Evolutionary conservation across 2,888 invertebrate species (phyloP).

Genomic region (Mechanitis mazaeus): DNA sequence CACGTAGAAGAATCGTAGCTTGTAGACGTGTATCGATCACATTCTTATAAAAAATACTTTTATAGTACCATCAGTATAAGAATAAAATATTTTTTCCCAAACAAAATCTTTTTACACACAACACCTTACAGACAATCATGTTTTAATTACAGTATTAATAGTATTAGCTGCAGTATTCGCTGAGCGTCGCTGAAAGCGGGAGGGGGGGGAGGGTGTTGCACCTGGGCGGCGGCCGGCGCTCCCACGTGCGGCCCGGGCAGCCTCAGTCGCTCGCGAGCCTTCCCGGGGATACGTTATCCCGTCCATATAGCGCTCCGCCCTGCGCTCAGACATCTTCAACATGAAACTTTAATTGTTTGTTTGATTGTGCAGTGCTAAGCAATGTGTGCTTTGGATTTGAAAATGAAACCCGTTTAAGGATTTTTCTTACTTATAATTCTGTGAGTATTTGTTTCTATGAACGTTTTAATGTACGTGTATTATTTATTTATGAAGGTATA

Average conservation of each 20-base stretch:
- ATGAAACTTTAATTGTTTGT: constrained; percentile 57
- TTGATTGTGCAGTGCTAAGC: constrained; percentile 50
- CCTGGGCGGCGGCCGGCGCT: constrained; percentile 66
- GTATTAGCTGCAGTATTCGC: constrained; percentile 3
- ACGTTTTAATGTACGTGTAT: neutral
- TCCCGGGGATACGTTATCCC: constrained; percentile 34
- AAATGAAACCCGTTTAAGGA: constrained; percentile 21
- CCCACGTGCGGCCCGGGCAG: constrained; percentile 62
- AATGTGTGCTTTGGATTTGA: constrained; percentile 22
- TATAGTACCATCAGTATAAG: neutral
- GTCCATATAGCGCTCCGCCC: constrained; percentile 19
- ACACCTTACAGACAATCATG: neutral
- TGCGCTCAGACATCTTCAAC: constrained; percentile 38
- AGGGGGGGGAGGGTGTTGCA: constrained; percentile 54
- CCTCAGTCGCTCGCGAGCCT: constrained; percentile 59
- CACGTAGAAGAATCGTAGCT: neutral
- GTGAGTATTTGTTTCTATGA: constrained; percentile 19
- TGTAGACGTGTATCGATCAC: constrained; percentile 3
- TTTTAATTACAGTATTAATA: neutral
- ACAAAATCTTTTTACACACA: neutral
- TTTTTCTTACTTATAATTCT: constrained; percentile 14
- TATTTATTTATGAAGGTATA: too few species aligned
- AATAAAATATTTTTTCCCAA: too few species aligned
- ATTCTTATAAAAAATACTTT: neutral
- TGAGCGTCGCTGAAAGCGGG: constrained; percentile 21